These are phyloP conservation scores for Garrulus glandarius DNA, from an alignment of 2,797 vertebrate genomes.

Conservation along the genomic window DNA sequence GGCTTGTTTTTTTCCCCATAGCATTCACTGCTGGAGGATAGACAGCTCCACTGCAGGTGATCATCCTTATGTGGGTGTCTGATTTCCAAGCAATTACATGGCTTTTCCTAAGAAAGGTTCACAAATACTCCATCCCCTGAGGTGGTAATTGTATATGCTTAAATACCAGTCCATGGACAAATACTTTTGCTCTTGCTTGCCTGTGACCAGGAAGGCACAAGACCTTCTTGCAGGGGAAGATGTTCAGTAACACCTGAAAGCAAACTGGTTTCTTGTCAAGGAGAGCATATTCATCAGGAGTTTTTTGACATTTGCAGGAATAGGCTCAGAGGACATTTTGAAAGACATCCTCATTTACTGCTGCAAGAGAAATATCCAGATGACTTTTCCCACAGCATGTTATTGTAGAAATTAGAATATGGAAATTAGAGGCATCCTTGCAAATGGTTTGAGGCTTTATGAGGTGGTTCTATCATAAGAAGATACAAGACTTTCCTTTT, in stretches of 20 bases:
- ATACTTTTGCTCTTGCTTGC: background rate
- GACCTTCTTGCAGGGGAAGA: background rate
- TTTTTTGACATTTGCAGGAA: fast-evolving
- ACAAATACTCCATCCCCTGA: background rate
- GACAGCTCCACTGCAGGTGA: background rate
- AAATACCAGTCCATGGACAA: background rate
- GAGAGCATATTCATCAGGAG: background rate
- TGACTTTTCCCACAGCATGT: background rate
- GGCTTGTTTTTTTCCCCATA: background rate
- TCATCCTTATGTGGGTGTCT: background rate
- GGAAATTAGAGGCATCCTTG: background rate
- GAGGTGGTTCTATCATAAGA: background rate
- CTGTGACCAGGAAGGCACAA: background rate
- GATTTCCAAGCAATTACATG: background rate
- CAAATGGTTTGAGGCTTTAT: background rate
- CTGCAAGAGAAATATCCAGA: background rate
- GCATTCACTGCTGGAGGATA: background rate
- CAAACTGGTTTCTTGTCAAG: background rate
- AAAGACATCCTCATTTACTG: background rate
- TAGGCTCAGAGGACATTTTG: background rate
- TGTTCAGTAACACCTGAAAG: background rate
- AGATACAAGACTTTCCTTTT: background rate
- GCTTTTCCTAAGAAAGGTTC: background rate
- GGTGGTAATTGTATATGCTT: background rate
- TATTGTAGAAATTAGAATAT: background rate